phyloP scores from a whole-genome alignment of 2,113 vertebrate genomes.

The Syrrhaptes paradoxus region DNA sequence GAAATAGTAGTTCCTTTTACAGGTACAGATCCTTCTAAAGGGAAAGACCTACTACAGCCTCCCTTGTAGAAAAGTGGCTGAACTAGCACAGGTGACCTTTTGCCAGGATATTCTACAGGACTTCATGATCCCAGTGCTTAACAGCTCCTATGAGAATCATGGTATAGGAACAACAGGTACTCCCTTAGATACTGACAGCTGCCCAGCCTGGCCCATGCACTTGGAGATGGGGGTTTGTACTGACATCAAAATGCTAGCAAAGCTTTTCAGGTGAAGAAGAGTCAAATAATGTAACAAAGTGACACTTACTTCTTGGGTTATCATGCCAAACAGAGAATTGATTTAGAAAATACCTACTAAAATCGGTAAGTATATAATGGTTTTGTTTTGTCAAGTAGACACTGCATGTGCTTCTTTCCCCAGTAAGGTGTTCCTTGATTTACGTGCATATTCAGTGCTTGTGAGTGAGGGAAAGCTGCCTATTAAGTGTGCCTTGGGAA shows the following conservation, averaged over 20 bases:
- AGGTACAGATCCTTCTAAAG: background rate
- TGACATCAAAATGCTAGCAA: background rate
- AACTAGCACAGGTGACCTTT: background rate
- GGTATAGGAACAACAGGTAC: background rate
- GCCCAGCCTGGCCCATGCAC: background rate
- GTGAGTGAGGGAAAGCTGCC: background rate
- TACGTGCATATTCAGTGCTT: background rate
- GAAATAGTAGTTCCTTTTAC: background rate
- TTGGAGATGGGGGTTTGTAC: background rate
- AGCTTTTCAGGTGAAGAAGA: background rate
- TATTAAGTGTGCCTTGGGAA: background rate
- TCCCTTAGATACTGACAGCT: background rate
- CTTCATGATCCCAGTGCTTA: background rate
- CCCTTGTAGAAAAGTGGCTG: background rate
- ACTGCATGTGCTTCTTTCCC: background rate
- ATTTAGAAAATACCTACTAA: background rate
- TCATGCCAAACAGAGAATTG: background rate
- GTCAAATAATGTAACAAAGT: background rate
- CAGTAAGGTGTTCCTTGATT: background rate
- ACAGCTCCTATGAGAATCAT: rapidly evolving
- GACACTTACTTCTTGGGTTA: background rate
- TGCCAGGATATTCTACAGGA: background rate
- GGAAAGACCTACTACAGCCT: background rate
- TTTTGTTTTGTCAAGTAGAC: background rate
- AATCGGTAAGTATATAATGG: background rate